Base-by-base conservation (phyloP, 1,140 invertebrate species). In the Hylaeus anthracinus region DNA sequence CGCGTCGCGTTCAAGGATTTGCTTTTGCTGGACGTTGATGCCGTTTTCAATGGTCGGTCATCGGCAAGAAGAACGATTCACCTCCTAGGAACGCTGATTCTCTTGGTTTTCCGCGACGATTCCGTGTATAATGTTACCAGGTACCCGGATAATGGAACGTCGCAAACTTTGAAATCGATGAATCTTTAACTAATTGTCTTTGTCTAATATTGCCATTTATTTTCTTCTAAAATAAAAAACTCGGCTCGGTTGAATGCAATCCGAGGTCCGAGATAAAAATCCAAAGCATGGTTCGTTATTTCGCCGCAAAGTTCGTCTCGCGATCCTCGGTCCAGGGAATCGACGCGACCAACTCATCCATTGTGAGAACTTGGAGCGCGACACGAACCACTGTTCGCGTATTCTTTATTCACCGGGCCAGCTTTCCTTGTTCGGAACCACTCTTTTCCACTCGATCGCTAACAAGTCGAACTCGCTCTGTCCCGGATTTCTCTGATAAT, bases 141-240 rank as follows among this genome's bases (percentile, higher is more conserved):
- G 15, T 1, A 43, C 39, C 41, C n/a, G 60, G 66, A 39, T 71
- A 63, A 77, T 79, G 72, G 71, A 82, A 66, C 65, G 83, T 67
- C 58, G 64, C 26, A 39, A 5, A 45, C 5, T 67, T 48, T 39
- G 64, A 61, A 6, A 8, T 8, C 45, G 45, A 60, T 70, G 55
- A 75, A 79, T 79, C 71, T 78, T 86, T 83, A 83, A 83, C 72
- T 26, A 26, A 26, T 26, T 26, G 26, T 26, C 26, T 26, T 26
- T 26, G 26, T 26, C 26, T 26, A 26, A 26, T 26, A 26, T 26
- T 26, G 26, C 26, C 26, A 26, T 26, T 26, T 26, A 26, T 26
- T 26, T 26, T 26, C 26, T 45, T 3, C 45, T 6, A 48, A 48
- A 48, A 1, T 48, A 8, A 48, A 48, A 48, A 48, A 6, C 45